Conservation (phyloP, 2,113 vertebrate species). For the Misgurnus mizolepis region DNA sequence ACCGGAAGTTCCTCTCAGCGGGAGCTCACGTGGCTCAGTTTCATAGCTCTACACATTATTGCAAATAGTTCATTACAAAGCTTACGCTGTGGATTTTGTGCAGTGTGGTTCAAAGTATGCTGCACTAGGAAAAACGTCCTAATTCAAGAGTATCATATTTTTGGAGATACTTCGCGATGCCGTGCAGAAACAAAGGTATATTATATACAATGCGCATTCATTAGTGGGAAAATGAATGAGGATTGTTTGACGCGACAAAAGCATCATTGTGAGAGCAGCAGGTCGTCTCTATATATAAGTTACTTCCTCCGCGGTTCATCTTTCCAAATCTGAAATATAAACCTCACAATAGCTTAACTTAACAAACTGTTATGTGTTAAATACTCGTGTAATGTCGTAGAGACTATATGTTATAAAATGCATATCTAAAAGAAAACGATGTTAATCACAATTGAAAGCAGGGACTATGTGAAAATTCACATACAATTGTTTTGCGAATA, state of each 20-base stretch:
- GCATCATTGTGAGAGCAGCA: constrained; percentile 33
- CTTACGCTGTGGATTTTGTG: no score
- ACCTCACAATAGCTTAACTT: not conserved
- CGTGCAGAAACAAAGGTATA: not conserved
- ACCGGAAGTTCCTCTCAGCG: constrained; percentile 30
- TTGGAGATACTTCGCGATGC: not conserved
- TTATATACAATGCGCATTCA: constrained; percentile 42
- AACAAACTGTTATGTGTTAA: not conserved
- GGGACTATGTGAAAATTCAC: no score
- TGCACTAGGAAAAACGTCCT: not conserved
- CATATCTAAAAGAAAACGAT: not conserved
- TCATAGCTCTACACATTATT: not conserved
- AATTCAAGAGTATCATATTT: constrained; percentile 6
- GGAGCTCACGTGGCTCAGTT: not conserved
- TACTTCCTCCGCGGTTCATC: constrained; percentile 29
- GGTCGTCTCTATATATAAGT: constrained; percentile 13
- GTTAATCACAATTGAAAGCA: no score
- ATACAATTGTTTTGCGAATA: no score
- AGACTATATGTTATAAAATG: not conserved
- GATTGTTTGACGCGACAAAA: constrained; percentile 40
- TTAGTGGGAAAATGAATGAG: constrained; percentile 21
- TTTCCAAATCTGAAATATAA: constrained; percentile 3
- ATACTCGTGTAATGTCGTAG: not conserved
- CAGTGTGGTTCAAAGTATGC: not conserved
- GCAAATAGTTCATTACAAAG: not conserved